phyloP scores from a whole-genome alignment of 2,113 vertebrate genomes.

The Antechinus flavipes region DNA sequence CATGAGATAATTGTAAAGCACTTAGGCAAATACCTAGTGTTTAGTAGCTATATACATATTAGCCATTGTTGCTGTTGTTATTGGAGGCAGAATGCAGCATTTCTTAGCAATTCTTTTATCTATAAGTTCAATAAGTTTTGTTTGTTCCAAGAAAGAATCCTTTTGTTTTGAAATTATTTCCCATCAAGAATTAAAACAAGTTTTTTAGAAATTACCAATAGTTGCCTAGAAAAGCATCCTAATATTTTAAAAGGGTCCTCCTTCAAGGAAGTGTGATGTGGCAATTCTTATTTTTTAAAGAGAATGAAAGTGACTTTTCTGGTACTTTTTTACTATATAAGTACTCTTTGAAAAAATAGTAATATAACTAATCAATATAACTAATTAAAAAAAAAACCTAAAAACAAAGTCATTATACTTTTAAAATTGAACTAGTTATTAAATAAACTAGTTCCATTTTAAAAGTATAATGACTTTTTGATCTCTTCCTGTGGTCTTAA shows the following conservation, averaged over 20 bases:
- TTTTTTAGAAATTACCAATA: conserved; percentile 43
- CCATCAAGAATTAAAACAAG: conserved; percentile 17
- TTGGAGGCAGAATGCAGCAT: background rate
- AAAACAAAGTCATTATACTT: too few relatives aligned
- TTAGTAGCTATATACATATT: background rate
- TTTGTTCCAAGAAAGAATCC: background rate
- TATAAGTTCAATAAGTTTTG: background rate
- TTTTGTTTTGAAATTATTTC: conserved; percentile 32
- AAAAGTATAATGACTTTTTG: background rate
- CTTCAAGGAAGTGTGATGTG: background rate
- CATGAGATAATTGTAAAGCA: background rate
- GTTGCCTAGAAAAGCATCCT: background rate
- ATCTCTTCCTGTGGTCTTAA: background rate
- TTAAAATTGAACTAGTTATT: too few relatives aligned
- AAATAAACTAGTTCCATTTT: background rate
- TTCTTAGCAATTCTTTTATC: background rate
- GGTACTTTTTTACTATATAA: background rate
- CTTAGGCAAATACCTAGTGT: background rate
- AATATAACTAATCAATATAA: background rate
- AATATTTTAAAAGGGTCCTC: conserved; percentile 11
- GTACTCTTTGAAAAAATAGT: background rate
- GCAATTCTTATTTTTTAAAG: background rate
- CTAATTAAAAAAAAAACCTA: too few relatives aligned
- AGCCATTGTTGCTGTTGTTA: background rate
- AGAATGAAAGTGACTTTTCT: background rate